These are phyloP conservation scores for Corythornis madagascariensis DNA, from an alignment of 2,113 vertebrate species.

Conservation along the genomic window DNA sequence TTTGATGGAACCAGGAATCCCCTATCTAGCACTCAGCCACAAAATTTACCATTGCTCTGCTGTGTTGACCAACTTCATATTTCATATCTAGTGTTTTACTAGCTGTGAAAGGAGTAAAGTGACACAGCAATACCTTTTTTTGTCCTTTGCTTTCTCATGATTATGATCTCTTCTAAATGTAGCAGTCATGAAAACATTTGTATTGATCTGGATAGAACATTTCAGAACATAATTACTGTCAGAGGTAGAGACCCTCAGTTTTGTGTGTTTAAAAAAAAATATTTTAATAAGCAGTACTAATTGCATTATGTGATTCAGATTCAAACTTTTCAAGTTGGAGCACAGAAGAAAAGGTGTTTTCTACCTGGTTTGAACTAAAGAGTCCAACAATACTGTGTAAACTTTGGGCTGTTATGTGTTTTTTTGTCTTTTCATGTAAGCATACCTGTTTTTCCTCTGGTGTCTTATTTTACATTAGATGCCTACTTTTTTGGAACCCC, in stretches of 20 bases:
- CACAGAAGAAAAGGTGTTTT: not conserved
- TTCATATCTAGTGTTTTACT: not conserved
- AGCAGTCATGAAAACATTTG: not conserved
- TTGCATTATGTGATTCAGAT: not conserved
- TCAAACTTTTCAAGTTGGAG: not conserved
- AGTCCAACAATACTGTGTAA: not conserved
- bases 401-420: not conserved
- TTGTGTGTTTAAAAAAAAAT: not conserved
- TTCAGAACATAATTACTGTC: not conserved
- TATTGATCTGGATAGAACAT: not conserved
- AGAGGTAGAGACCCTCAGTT: not conserved
- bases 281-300: not conserved
- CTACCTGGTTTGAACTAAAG: not conserved
- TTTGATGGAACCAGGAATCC: too few species aligned
- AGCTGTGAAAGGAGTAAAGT: not conserved
- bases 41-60: too few species aligned
- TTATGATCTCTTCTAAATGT: not conserved
- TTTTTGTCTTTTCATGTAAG: not conserved
- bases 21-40: too few species aligned
- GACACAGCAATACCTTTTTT: not conserved
- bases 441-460: fast-evolving
- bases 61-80: not conserved
- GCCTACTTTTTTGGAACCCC: not conserved
- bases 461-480: not conserved
- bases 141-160: not conserved